Percentiles rank a stretch among this genome's conserved stretches.
Evolutionary conservation across 30 jellyfish, hydroid and myxozoan genomes (phyloP).

Genomic region (Pelagia noctiluca): DNA sequence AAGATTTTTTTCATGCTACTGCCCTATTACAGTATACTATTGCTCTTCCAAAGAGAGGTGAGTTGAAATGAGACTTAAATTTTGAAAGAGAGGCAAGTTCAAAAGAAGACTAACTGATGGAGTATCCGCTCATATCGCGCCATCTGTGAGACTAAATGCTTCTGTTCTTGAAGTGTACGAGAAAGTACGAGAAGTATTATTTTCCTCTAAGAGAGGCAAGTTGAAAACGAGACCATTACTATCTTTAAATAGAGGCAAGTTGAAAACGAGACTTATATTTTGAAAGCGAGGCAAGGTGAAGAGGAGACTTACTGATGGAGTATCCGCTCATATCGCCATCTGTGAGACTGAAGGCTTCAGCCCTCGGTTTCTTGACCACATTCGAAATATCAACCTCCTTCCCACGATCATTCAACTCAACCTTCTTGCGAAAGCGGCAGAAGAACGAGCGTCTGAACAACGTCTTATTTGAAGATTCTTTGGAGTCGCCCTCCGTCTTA

Average conservation of each 20-base stretch:
- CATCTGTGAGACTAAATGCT: too few species aligned
- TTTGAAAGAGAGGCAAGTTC: too few species aligned
- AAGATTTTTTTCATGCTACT: too few species aligned
- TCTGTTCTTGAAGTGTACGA: too few species aligned
- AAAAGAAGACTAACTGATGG: too few species aligned
- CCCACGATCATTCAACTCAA: neutral
- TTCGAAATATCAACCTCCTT: neutral
- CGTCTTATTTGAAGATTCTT: conserved; percentile 7
- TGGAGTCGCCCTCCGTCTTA: conserved; percentile 21
- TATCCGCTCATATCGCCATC: conserved; percentile 28
- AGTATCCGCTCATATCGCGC: too few species aligned
- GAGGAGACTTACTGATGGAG: conserved; percentile 31
- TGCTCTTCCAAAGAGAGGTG: too few species aligned
- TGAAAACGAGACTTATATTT: neutral
- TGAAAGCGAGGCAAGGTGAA: neutral
- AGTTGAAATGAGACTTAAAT: neutral
- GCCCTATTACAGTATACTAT: too few species aligned
- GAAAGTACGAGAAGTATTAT: too few species aligned
- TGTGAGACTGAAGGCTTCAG: conserved; percentile 19
- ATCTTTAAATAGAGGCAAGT: too few species aligned
- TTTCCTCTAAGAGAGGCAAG: too few species aligned
- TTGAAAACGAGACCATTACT: too few species aligned
- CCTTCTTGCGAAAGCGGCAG: conserved; percentile 55
- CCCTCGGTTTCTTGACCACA: neutral
- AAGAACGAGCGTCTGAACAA: conserved; percentile 57